phyloP scores from a whole-genome alignment of 2,888 invertebrate genomes.

The Herminia tarsipennalis region DNA sequence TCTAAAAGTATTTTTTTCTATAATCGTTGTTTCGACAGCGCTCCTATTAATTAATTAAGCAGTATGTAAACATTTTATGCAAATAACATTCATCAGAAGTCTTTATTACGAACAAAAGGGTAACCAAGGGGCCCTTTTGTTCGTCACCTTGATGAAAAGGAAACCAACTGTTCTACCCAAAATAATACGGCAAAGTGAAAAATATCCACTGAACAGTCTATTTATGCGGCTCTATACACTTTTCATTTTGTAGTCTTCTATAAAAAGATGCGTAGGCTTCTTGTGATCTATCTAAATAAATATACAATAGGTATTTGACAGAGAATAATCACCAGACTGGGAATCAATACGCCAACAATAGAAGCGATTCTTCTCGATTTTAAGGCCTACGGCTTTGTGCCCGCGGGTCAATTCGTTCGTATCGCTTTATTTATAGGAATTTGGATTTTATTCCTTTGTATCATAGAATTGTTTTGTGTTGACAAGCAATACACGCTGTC shows the following conservation, averaged over 20 bases:
- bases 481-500: too few species aligned
- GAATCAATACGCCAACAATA: constrained; percentile 46
- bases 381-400: constrained; percentile 10
- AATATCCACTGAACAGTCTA: neutral
- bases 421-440: too few species aligned
- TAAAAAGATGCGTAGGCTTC: constrained; percentile 11
- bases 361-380: constrained; percentile 24
- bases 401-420: neutral
- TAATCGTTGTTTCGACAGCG: too few species aligned
- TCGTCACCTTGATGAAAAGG: neutral
- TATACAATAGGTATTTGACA: constrained; percentile 50
- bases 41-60: too few species aligned
- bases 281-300: constrained; percentile 48
- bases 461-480: too few species aligned
- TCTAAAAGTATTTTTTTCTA: too few species aligned
- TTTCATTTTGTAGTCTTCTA: constrained; percentile 4
- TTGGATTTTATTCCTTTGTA: too few species aligned
- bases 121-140: too few species aligned
- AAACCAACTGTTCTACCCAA: neutral
- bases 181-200: neutral
- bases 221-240: constrained; percentile 9
- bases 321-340: constrained; percentile 45
- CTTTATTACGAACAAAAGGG: too few species aligned
- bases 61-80: too few species aligned
- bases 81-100: too few species aligned